Evolutionary conservation across 2,797 vertebrate genomes (phyloP).

Genomic region (Coccyzus lansbergi): DNA sequence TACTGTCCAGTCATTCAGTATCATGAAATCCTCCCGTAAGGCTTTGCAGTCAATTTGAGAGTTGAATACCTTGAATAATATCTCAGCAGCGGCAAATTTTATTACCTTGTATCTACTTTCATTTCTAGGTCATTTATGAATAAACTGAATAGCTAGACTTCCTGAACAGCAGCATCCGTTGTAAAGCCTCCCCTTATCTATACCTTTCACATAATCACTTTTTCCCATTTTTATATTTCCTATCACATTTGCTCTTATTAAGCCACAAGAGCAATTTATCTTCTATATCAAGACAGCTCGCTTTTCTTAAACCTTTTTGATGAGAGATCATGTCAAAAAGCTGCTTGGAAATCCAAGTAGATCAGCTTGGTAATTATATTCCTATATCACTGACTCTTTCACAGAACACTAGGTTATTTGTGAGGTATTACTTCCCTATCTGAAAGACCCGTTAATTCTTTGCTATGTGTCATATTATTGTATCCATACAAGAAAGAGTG

Average conservation of each 20-base stretch:
- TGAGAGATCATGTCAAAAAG: conserved; percentile 21
- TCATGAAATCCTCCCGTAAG: conserved; percentile 3
- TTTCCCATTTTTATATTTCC: neutral
- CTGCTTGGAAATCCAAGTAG: conserved; percentile 14
- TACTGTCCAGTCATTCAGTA: conserved; percentile 46
- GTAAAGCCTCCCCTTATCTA: neutral
- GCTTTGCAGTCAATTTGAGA: neutral
- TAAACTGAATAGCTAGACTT: neutral
- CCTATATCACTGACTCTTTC: neutral
- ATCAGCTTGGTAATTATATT: conserved; percentile 14
- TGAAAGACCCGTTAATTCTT: neutral
- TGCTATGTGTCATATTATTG: neutral
- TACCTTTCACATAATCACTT: neutral
- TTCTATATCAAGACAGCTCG: conserved; percentile 3
- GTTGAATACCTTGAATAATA: conserved; percentile 9
- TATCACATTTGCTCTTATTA: conserved; percentile 23
- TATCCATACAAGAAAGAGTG: neutral
- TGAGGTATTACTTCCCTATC: neutral
- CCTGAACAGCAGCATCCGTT: neutral
- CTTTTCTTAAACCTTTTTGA: conserved; percentile 37
- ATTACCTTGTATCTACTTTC: neutral
- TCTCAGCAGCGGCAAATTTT: neutral
- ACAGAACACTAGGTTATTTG: neutral
- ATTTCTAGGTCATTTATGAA: conserved; percentile 52
- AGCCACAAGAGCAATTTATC: neutral